Base-by-base conservation (phyloP, 2,113 vertebrate genomes). In the Penelope pileata region DNA sequence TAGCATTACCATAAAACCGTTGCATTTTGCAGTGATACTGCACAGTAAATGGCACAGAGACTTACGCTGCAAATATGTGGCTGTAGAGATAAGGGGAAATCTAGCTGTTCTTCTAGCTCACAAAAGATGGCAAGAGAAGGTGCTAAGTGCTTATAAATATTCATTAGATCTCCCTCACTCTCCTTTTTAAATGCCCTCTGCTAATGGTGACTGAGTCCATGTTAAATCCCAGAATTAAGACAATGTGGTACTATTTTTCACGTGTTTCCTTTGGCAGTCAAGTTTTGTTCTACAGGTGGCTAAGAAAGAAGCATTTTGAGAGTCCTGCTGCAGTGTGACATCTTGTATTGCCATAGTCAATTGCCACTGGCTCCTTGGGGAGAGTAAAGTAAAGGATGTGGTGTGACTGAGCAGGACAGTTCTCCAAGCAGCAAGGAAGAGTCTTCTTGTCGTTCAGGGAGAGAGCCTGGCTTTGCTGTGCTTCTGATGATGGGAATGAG, bases 151-250 rank as follows among this genome's bases (percentile, higher is more conserved):
- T 84, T 58, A 68, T 70, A 83, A 94, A 74, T 88, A 78, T 7
- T 84, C 0, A 60, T 43, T 74, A 56, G 0, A 18, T 50, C n/a
- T 69, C 47, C n/a, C 18, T 66, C 14, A 3, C 3, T 8, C 3
- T 9, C 16, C 43, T 36, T 54, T 83, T 72, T 34, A 12, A 64
- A 63, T 79, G 48, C 14, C 72, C 7, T 59, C 70, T 51, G 43
- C 38, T 51, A 9, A 12, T 0, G 2, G 32, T 29, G 63, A 1
- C n/a, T 6, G 0, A 0, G 64, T 73, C 64, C 9, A 0, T 40
- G 42, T 50, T 22, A 79, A 72, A 12, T 29, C 24, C 23, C 42
- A 38, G 62, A 53, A 21, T 42, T 50, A 32, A 26, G 29, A 38
- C 5, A 7, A 7, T 0, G 10, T 38, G 43, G 32, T 75, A 3